Evolutionary conservation across 2,888 invertebrate species (phyloP), one percentile per base, ranked within the genome.

Genomic region (Drosophila demipolita): DNA sequence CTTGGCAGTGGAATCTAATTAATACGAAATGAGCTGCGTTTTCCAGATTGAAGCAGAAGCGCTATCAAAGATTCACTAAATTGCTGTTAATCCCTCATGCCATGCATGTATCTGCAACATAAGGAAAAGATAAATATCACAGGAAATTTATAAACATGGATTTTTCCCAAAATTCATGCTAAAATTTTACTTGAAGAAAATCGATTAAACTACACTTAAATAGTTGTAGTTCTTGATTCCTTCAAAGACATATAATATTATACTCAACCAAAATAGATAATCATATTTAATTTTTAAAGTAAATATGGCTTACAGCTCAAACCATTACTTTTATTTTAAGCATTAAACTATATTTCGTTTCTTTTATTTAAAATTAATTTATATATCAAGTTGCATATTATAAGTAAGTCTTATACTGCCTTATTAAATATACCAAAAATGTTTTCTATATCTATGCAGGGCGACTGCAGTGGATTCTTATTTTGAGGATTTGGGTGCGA

Each of bases 1-100:
- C 45, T 15, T 20, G 60, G 26, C 48, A 36, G 52, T 20, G 49
- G 40, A 49, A 68, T 78, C 61, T 71, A 82, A 78, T 78, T 80
- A 80, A 80, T 68, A 57, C 15, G 57, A 55, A 64, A 53, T 62
- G 58, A 36, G 23, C 33, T 20, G 23, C 1, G 23, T 12, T 59
- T 54, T 4, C 4, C 29, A 38, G 50, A 57, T 52, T 40, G 52
- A 45, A 26, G 38, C 42, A 23, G 38, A 38, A 33, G 23, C 23
- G 57, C 42, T 38, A 48, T 49, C 20, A 42, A n/a, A 33, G 33
- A 33, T 48, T 36, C 15, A 52, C 33, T 55, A 36, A 52, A 72
- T 52, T 72, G 45, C 55, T 3, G n/a, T 52, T n/a, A 45, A 45
- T 45, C 36, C 53, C 26, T 53, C 7, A 23, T 2, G 23, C 8